Evolutionary conservation across 2,888 invertebrate species (phyloP).

Genomic region (Xanthia togata): DNA sequence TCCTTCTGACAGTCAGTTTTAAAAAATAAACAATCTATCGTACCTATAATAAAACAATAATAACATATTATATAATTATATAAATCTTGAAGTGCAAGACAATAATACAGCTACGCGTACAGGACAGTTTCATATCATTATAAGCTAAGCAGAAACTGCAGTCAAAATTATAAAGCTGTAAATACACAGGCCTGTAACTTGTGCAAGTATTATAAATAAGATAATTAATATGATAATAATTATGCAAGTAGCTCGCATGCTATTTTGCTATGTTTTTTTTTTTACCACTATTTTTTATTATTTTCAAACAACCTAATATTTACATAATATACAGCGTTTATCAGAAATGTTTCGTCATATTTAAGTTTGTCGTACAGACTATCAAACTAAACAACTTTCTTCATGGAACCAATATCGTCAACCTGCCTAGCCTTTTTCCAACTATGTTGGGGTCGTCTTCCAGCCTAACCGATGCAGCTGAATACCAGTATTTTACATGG

Average conservation of each 20-base stretch:
- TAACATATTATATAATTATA: neutral
- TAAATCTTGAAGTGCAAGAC: conserved; percentile 17
- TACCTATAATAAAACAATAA: conserved; percentile 22
- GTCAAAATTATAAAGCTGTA: neutral
- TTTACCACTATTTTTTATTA: no score
- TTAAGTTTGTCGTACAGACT: no score
- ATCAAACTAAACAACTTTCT: neutral
- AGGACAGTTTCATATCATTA: conserved; percentile 5
- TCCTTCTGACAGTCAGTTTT: neutral
- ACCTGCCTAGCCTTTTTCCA: no score
- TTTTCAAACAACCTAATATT: neutral
- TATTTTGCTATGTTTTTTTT: neutral
- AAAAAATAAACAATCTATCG: neutral
- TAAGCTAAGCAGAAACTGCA: conserved; percentile 2
- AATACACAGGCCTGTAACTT: neutral
- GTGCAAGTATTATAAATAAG: neutral
- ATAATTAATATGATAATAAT: no score
- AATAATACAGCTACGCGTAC: conserved; percentile 29
- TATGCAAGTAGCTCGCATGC: neutral
- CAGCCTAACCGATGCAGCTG: no score
- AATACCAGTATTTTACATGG: no score
- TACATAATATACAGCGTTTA: neutral
- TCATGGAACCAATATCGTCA: neutral
- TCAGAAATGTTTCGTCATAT: neutral
- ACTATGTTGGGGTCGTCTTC: no score